Percentiles rank a stretch among this genome's conserved stretches.
Evolutionary conservation across 2,797 vertebrate genomes (phyloP).

Genomic region (Salarias fasciatus): DNA sequence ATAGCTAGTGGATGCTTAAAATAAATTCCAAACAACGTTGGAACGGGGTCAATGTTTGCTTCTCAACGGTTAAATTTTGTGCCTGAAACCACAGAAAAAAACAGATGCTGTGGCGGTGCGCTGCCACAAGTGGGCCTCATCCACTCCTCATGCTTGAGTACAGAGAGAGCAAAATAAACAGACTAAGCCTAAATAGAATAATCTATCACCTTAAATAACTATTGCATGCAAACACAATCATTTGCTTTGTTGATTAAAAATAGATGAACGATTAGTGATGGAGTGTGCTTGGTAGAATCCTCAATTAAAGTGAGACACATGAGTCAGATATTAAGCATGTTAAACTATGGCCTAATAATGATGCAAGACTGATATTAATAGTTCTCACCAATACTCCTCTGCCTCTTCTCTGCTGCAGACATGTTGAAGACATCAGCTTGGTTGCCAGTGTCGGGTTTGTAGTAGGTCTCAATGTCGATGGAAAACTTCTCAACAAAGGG

Average conservation of each 20-base stretch:
- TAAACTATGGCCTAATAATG: not conserved
- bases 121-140: conserved; percentile 62
- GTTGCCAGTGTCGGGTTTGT: conserved; percentile 92
- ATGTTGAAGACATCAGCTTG: conserved; percentile 93
- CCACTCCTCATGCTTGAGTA: conserved; percentile 17
- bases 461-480: conserved; percentile 98
- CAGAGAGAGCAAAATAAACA: not conserved
- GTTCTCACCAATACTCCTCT: conserved; percentile 88
- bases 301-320: not conserved
- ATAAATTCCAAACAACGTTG: conserved; percentile 21
- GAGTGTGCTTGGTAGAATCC: not conserved
- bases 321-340: not conserved
- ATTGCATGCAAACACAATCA: not conserved
- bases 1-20: conserved; percentile 28
- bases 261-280: too few relatives aligned
- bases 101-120: conserved; percentile 37
- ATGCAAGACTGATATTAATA: not conserved
- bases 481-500: conserved; percentile 99
- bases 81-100: conserved; percentile 7
- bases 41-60: conserved; percentile 37
- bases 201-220: conserved; percentile 3
- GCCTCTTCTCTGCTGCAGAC: conserved; percentile 90
- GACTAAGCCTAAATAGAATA: not conserved
- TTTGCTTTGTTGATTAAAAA: conserved; percentile 1
- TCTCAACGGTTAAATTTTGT: conserved; percentile 20